Evolutionary conservation across 2,113 vertebrate genomes (phyloP).

Genomic region (Neolamprologus sp.): DNA sequence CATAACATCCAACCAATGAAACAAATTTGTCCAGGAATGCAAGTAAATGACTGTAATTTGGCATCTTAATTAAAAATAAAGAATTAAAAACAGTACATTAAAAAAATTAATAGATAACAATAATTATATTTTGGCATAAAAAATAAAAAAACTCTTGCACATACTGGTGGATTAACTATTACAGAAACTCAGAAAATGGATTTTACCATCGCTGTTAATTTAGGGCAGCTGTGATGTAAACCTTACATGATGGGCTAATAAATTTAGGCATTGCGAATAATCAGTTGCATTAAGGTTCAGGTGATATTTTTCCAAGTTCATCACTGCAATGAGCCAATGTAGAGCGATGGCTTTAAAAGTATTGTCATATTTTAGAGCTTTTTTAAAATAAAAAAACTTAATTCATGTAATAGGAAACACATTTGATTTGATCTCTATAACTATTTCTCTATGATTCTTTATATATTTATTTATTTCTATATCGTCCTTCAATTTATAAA

Average conservation of each 20-base stretch:
- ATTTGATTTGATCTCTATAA: neutral
- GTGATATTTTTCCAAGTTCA: neutral
- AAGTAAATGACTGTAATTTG: neutral
- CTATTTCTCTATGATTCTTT: neutral
- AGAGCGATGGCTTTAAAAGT: neutral
- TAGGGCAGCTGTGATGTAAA: neutral
- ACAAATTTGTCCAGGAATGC: neutral
- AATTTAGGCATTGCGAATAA: neutral
- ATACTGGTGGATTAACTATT: neutral
- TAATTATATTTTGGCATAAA: neutral
- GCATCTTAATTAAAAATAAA: neutral
- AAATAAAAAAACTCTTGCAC: neutral
- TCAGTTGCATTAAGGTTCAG: neutral
- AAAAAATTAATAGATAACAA: neutral
- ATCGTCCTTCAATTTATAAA: neutral
- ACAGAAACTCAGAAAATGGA: neutral
- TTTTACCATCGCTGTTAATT: neutral
- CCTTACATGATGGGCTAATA: neutral
- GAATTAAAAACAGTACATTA: rapidly evolving
- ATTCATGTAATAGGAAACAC: neutral
- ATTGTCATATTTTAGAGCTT: neutral
- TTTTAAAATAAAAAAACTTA: neutral
- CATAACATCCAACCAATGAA: neutral
- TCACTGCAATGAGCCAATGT: neutral
- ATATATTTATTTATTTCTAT: neutral